Percentiles rank a stretch among this genome's conserved stretches.
Evolutionary conservation across 2,113 vertebrate species (phyloP).

Genomic region (Syngnathoides biaculeatus): DNA sequence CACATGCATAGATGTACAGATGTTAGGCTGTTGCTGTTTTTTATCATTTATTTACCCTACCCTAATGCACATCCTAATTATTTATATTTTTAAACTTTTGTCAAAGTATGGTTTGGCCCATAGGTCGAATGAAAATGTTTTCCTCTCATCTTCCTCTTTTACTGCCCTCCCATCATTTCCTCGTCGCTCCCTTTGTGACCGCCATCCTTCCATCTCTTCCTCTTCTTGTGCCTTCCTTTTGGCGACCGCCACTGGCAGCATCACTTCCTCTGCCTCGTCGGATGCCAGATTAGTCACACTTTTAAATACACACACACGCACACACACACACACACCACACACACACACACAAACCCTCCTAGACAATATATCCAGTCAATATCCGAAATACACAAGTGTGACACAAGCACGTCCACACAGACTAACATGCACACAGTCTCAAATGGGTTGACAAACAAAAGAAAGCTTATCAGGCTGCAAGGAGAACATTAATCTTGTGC

Average conservation of each 20-base stretch:
- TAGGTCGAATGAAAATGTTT: no score
- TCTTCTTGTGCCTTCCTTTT: background rate
- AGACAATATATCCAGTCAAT: no score
- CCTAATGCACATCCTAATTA: no score
- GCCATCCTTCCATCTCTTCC: background rate
- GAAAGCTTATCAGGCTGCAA: slow-evolving; percentile 51
- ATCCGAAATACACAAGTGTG: no score
- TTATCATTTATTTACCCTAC: no score
- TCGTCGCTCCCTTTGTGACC: background rate
- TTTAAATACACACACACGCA: slow-evolving; percentile 3
- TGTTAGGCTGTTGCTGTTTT: no score
- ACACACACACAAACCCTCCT: slow-evolving; percentile 12
- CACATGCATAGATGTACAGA: no score
- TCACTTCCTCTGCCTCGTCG: slow-evolving; percentile 21
- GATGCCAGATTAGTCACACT: slow-evolving; percentile 39
- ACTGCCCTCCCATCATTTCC: background rate
- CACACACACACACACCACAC: slow-evolving; percentile 11
- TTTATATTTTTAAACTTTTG: no score
- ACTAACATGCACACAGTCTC: no score
- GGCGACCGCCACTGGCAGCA: slow-evolving; percentile 7
- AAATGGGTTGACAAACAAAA: slow-evolving; percentile 43
- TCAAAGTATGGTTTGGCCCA: no score
- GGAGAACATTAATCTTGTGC: slow-evolving; percentile 60
- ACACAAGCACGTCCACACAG: no score
- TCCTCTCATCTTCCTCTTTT: background rate